Conservation (phyloP, 2,888 invertebrate species). For the Epinotia demarniana region DNA sequence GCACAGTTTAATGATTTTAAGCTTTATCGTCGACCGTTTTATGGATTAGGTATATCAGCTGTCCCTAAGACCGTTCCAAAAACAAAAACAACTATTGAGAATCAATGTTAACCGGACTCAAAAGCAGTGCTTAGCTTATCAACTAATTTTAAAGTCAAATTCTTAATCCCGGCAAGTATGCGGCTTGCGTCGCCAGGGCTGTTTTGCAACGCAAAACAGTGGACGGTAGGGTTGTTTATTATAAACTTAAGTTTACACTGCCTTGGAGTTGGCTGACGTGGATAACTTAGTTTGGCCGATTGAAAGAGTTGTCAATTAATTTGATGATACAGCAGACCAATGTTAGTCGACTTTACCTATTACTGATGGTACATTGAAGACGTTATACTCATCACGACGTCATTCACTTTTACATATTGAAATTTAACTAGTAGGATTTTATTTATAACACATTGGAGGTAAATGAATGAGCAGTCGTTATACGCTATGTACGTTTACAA, state of each 20-base stretch:
- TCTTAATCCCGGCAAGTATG: conserved; percentile 66
- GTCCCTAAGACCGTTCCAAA: not conserved
- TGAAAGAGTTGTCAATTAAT: not conserved
- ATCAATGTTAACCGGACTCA: conserved; percentile 62
- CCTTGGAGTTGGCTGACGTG: conserved; percentile 19
- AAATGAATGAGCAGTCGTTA: too few relatives aligned
- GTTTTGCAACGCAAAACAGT: conserved; percentile 66
- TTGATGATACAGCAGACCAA: not conserved
- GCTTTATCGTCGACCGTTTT: not conserved
- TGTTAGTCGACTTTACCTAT: too few relatives aligned
- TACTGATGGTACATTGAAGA: too few relatives aligned
- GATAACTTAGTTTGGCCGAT: not conserved
- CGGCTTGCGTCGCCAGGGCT: conserved; percentile 51
- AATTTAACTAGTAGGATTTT: too few relatives aligned
- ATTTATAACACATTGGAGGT: too few relatives aligned
- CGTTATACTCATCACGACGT: too few relatives aligned
- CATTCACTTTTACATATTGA: too few relatives aligned
- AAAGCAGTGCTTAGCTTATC: conserved; percentile 66
- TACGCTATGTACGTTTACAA: too few relatives aligned
- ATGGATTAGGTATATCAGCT: not conserved
- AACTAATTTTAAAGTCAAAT: conserved; percentile 80
- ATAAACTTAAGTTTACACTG: conserved; percentile 41
- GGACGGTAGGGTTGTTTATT: conserved; percentile 43
- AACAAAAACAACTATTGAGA: conserved; percentile 56
- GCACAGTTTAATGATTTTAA: too few relatives aligned